A percentile compares a stretch with the other conserved stretches of the same genome.
These are phyloP conservation scores for Dinocampus coccinellae DNA, from an alignment of 2,888 invertebrate genomes.

Conservation along the genomic window DNA sequence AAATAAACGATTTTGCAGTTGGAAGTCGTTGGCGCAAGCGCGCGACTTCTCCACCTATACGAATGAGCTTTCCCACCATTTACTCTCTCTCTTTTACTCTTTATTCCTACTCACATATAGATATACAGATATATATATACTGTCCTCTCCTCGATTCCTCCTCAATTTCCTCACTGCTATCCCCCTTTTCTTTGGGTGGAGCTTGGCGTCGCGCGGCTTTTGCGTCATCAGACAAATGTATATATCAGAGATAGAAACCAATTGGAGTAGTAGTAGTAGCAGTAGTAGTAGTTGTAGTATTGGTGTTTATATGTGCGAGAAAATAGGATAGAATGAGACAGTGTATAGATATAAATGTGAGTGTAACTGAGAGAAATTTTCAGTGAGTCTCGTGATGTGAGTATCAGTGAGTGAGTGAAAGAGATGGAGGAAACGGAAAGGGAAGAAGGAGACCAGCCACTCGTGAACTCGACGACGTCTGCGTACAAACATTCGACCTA, in stretches of 20 bases:
- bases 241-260: constrained; percentile 67
- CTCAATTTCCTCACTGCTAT: constrained; percentile 10
- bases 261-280: constrained; percentile 65
- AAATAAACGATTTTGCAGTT: constrained; percentile 66
- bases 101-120: constrained; percentile 38
- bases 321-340: no score
- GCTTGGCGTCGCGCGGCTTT: constrained; percentile 51
- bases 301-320: no score
- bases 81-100: constrained; percentile 32
- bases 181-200: constrained; percentile 61
- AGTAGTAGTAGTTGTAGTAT: no score
- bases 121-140: constrained; percentile 29
- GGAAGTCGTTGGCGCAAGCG: constrained; percentile 67
- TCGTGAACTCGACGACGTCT: constrained; percentile 51
- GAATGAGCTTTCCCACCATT: constrained; percentile 37
- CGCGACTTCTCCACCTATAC: constrained; percentile 43
- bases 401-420: background rate
- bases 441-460: constrained; percentile 26
- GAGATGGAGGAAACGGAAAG: constrained; percentile 24
- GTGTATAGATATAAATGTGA: no score
- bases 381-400: no score
- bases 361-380: no score
- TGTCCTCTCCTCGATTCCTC: constrained; percentile 43
- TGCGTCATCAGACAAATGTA: constrained; percentile 65
- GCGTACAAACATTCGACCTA: constrained; percentile 57